phyloP scores from a whole-genome alignment of 2,888 invertebrate genomes.

The Scaeva pyrastri region DNA sequence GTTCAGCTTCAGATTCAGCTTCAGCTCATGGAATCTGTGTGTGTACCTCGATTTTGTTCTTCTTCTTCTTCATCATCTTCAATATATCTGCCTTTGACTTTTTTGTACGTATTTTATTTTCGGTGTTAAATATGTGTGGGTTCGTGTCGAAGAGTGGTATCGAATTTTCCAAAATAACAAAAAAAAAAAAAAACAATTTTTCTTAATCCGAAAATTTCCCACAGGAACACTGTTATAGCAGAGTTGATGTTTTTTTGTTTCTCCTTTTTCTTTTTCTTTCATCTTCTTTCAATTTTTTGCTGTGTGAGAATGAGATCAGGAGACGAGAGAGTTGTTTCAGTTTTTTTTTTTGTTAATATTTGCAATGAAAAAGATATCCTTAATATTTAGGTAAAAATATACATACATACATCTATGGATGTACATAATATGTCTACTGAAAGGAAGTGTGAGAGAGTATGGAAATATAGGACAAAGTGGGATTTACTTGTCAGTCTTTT shows the following conservation, averaged over 20 bases:
- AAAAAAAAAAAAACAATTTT: constrained; percentile 45
- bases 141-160: constrained; percentile 60
- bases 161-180: constrained; percentile 65
- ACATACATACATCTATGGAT: no score
- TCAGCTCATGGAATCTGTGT: constrained; percentile 27
- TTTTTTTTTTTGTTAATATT: constrained; percentile 10
- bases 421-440: neutral
- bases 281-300: constrained; percentile 14
- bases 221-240: constrained; percentile 63
- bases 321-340: constrained; percentile 46
- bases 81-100: constrained; percentile 3
- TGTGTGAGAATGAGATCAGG: constrained; percentile 68
- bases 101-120: constrained; percentile 24
- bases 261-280: constrained; percentile 10
- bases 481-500: constrained; percentile 25
- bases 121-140: constrained; percentile 59
- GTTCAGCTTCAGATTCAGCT: constrained; percentile 13
- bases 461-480: constrained; percentile 45
- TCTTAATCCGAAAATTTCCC: constrained; percentile 74
- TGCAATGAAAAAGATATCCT: constrained; percentile 59
- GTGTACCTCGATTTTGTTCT: constrained; percentile 29
- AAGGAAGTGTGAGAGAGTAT: constrained; percentile 54
- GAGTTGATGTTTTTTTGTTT: constrained; percentile 35
- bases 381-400: constrained; percentile 22
- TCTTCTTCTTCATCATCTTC: constrained; percentile 19